Evolutionary conservation across 1,140 invertebrate genomes (phyloP), one percentile per base, ranked within the genome.

Genomic region (Geopemphigus sp.): DNA sequence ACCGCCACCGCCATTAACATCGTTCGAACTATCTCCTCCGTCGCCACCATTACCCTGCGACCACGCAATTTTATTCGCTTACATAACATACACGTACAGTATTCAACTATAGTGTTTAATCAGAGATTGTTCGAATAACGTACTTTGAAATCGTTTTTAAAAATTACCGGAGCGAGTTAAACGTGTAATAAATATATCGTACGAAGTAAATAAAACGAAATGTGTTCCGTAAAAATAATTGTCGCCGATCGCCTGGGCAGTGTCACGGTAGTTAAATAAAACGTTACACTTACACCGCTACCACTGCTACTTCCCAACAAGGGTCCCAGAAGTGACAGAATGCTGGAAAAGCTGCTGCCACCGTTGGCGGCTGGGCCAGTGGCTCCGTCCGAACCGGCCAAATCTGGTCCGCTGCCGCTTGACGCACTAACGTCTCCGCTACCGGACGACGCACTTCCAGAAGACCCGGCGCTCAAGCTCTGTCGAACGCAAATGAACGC

Each of bases 301-400:
- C 82, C 74, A 2, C 80, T 76, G 72, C 80, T 81, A 47, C 80
- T 81, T 17, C 80, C 57, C 26, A 81, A 74, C 1, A 81, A 17
- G 2, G 80, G 80, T 64, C 66, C 66, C 19, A 81, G 15, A 22
- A 81, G 39, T 12, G 56, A 59, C 8, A 78, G 11, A 29, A 78
- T 78, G 10, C 57, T 78, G 5, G 32, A 39, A 15, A 59, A 76
- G 10, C 39, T 76, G 39, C 74, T 78, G 14, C 74, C 74, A 8
- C 56, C n/a, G 32, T 8, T 39, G 11, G n/a, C 45, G 1, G 19
- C 50, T 5, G 47, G 47, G 4, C 68, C 56, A n/a, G 74, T 24
- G 6, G 56, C 74, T 26, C 74, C 74, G 26, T 61, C 59, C 15
- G 68, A 12, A 29, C 39, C 56, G 6, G 57, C 54, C 32, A 59